Base-by-base conservation (phyloP, 2,888 invertebrate species). In the Chrysomela aeneicollis region DNA sequence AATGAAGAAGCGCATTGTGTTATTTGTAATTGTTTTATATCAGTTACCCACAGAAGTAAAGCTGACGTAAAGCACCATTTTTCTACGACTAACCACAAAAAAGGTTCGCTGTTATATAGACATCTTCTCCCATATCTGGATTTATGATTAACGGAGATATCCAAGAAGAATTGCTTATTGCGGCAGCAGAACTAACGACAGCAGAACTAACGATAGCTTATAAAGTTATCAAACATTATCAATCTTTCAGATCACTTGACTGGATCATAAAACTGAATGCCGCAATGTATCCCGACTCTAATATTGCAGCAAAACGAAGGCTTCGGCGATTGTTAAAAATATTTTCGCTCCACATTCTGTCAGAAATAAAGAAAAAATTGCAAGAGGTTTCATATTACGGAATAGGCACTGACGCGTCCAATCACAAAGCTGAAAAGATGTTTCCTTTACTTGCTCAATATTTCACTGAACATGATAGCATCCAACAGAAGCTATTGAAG, bases 401-500 rank as follows among this genome's bases (percentile, higher is more conserved):
- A 47, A 47, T 47, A 26, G 26, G 26, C 26, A 26, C 26, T 26
- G 26, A 26, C 26, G 26, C 26, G 26, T 26, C 26, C 26, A 47
- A 47, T 17, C 47, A 47, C 47, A 47, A 47, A 47, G 47, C 47
- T 47, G 47, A 47, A 47, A 47, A 47, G 6, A 47, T 47, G 47
- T 47, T 47, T 35, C 35, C 35, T 54, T 37, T 37, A 37, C 55
- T 55, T 55, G 37, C 37, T 37, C 42, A 55, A 55, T 55, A 55
- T 55, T 55, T 37, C 37, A 55, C 55, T 37, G 55, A 55, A 55
- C 9, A 37, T 18, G 55, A 35, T 55, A 37, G 55, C 18, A 55
- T 55, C 42, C 55, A 55, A 55, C 55, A 55, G 8, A 55, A 35
- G 37, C 42, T 55, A 55, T 55, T 55, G 42, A 55, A 51, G 51